Percentiles rank a stretch among this genome's conserved stretches.
Evolutionary conservation across 2,888 invertebrate species (phyloP).

Genomic region (Lasioglossum morio): DNA sequence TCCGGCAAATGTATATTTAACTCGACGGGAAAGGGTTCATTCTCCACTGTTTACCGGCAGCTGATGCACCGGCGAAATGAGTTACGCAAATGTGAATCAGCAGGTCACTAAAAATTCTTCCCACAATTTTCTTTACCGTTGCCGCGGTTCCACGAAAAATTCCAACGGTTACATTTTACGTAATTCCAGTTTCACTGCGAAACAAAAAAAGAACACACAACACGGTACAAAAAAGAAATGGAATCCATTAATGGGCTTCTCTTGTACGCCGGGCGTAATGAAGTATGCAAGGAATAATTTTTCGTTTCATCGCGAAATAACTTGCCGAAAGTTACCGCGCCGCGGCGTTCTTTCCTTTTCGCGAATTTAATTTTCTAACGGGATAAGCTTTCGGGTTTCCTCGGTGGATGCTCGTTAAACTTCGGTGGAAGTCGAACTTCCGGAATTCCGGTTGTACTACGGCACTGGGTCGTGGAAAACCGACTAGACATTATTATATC

Average conservation of each 20-base stretch:
- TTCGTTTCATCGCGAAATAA: background rate
- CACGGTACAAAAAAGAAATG: background rate
- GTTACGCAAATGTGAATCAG: constrained; percentile 47
- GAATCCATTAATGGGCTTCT: background rate
- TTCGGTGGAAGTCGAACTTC: background rate
- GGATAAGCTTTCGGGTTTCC: background rate
- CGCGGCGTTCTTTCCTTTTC: background rate
- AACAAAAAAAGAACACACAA: background rate
- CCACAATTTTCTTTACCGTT: background rate
- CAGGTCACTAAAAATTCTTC: constrained; percentile 20
- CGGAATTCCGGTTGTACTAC: background rate
- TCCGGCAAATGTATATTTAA: constrained; percentile 49
- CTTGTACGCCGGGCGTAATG: background rate
- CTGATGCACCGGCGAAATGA: constrained; percentile 29
- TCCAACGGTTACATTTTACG: background rate
- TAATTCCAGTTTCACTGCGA: background rate
- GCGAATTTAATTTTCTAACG: background rate
- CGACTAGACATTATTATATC: background rate
- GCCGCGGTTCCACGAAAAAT: background rate
- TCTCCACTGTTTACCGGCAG: constrained; percentile 33
- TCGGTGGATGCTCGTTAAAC: background rate
- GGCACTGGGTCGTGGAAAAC: background rate
- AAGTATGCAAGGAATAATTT: constrained; percentile 4
- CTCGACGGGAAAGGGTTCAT: constrained; percentile 27
- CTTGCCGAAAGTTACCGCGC: background rate